Evolutionary conservation across 2,888 invertebrate species (phyloP).

Genomic region (Nebria salina): DNA sequence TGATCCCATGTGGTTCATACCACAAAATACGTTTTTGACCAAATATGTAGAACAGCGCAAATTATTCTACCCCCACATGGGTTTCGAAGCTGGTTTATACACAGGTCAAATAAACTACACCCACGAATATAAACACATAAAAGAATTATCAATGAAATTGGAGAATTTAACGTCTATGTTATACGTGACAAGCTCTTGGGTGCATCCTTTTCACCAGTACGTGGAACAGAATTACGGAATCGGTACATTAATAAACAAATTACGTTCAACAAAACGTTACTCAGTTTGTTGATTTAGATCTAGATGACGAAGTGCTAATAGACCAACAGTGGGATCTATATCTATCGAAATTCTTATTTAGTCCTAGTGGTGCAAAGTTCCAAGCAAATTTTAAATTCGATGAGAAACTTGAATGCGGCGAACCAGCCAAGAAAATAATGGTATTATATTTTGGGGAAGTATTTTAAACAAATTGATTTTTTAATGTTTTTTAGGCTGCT

Average conservation of each 20-base stretch:
- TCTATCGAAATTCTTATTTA: conserved; percentile 76
- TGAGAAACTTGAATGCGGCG: conserved; percentile 70
- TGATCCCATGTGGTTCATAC: conserved; percentile 83
- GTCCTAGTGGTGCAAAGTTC: conserved; percentile 74
- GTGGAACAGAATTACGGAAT: conserved; percentile 68
- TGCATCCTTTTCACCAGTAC: conserved; percentile 71
- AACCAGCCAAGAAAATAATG: conserved; percentile 67
- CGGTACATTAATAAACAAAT: conserved; percentile 58
- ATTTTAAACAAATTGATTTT: not conserved
- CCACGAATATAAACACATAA: conserved; percentile 69
- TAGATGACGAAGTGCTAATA: conserved; percentile 61
- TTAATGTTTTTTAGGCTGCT: conserved; percentile 62
- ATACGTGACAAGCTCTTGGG: conserved; percentile 70
- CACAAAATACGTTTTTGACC: conserved; percentile 72
- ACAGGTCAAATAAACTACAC: conserved; percentile 75
- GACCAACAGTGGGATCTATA: conserved; percentile 70
- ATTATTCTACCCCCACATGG: conserved; percentile 73
- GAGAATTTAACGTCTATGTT: conserved; percentile 66
- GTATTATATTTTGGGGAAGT: conserved; percentile 55
- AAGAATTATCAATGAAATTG: conserved; percentile 66
- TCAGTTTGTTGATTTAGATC: conserved; percentile 60
- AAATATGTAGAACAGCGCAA: conserved; percentile 68
- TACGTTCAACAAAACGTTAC: not conserved
- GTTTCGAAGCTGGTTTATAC: conserved; percentile 71
- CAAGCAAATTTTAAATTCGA: conserved; percentile 75